These are phyloP conservation scores for Anser brachyrhynchus DNA, from an alignment of 2,113 vertebrate genomes.

Conservation along the genomic window DNA sequence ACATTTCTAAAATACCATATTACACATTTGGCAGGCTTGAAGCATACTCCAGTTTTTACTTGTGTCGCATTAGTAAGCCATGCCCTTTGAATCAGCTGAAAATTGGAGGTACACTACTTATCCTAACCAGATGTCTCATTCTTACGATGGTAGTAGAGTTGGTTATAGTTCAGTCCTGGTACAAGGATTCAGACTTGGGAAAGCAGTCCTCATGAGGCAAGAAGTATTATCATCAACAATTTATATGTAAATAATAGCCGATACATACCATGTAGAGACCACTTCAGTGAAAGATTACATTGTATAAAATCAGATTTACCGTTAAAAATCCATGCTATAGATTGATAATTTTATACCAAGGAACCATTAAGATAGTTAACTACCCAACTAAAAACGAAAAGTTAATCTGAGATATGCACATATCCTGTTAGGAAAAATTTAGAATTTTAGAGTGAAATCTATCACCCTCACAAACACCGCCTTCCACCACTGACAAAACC, in stretches of 20 bases:
- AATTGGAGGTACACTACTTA: background rate
- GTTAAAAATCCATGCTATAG: background rate
- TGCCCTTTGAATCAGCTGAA: background rate
- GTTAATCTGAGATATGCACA: background rate
- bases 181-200: background rate
- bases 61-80: background rate
- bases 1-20: background rate
- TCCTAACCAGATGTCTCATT: background rate
- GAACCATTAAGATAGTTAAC: background rate
- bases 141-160: fast-evolving
- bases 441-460: background rate
- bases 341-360: background rate
- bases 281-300: background rate
- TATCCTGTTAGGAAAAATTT: background rate
- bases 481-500: background rate
- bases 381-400: background rate
- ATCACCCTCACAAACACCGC: background rate
- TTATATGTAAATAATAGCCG: background rate
- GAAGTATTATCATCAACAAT: background rate
- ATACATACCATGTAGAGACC: fast-evolving
- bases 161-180: background rate
- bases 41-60: background rate
- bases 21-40: background rate
- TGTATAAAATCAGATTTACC: background rate
- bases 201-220: background rate